Evolutionary conservation across 2,888 invertebrate species (phyloP), one percentile per base, ranked within the genome.

Genomic region (Drosophila mercatorum): DNA sequence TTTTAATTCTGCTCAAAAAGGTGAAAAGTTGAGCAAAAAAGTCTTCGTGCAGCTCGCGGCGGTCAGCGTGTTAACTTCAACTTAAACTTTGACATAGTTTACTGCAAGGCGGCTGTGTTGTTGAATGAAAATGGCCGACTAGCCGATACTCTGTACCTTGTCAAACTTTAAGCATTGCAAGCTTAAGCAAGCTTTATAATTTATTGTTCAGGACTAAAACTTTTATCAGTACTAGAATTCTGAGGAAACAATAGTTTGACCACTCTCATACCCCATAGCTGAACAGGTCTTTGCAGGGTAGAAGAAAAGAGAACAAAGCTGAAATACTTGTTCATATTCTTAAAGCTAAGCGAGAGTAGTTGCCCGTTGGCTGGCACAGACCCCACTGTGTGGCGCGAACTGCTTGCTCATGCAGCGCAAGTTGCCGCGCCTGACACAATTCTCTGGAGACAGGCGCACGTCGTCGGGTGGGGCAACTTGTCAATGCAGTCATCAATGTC

Each of bases 401-500:
- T 89, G 82, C 69, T 86, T 86, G 85, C 70, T 89, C 87, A 86
- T 86, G 86, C 86, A 87, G 72, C 88, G 79, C 89, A 82, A 87
- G 89, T 84, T 82, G 73, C 74, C 80, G 79, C 81, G 84, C 81
- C 83, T 84, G 84, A 84, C 84, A 84, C 88, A 84, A 86, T 84
- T 86, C 84, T 88, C 88, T 56, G 60, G 87, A 75, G 82, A 78
- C 81, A 66, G 70, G 34, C 55, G 75, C 80, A 80, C 31, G 49
- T 59, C 79, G 78, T 82, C 75, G 73, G 66, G 56, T 49, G 72
- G 47, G 68, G 79, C 72, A 80, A 83, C 83, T 87, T 89, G 86
- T 89, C 86, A 87, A 80, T 80, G 86, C 76, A 89, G 81, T 88
- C 86, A 80, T 87, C 86, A 87, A 87, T 87, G 89, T 83, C 74